Base-by-base conservation (phyloP, 2,797 vertebrate genomes). In the Argya squamiceps region DNA sequence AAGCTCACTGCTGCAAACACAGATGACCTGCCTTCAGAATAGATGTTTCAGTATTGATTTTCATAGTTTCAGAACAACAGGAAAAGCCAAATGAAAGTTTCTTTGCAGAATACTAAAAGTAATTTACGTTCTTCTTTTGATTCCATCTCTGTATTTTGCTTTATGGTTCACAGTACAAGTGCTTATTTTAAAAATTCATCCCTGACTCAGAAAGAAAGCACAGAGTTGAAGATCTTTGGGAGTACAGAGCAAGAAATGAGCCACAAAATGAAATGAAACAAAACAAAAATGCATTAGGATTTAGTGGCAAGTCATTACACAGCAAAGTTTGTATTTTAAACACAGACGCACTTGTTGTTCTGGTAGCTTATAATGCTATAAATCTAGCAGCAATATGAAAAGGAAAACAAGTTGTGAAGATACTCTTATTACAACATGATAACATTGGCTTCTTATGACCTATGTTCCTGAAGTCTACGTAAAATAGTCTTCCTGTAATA, bases 21-120 rank as follows among this genome's bases (percentile, higher is more conserved):
- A 96, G 95, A 93, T 89, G 92, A 98, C 97, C 96, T 98, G 82
- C 95, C 97, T 97, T 97, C 93, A 97, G 93, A 97, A 97, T 97
- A 95, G 97, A 97, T 96, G 96, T 96, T 96, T 97, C 95, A 89
- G 55, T 98, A 98, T 98, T 97, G 97, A 98, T 98, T 98, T 98
- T 97, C 94, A 89, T 92, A 97, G 97, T 95, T 97, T 97, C 96
- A 97, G 96, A 98, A 98, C 97, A 98, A 98, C 94, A 97, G 97
- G 95, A 98, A 98, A 98, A 97, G 92, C 94, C 96, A 97, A 98
- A 93, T 96, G 95, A 97, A 98, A 98, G 96, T 97, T 98, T 98
- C 97, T 98, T 97, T 96, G 95, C 96, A 79, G 94, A 98, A 92
- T 85, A 97, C 96, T 97, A 97, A 96, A 98, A 97, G 96, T 97